Conservation (phyloP, 2,888 invertebrate species). For the Drosophila neotestacea region DNA sequence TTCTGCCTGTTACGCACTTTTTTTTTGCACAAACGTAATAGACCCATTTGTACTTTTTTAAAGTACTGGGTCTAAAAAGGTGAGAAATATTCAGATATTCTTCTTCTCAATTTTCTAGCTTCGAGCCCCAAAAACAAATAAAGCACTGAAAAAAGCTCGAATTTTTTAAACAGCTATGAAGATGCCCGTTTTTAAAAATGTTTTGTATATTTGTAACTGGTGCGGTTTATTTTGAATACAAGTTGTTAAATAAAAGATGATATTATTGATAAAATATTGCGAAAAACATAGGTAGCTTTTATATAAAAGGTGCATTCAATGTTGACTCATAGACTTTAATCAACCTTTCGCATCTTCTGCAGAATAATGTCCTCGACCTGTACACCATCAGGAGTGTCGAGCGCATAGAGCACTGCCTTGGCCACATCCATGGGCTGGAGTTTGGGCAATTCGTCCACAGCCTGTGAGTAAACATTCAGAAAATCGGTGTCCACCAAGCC, state of each 20-base stretch:
- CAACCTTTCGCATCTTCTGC: conserved; percentile 80
- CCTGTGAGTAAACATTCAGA: conserved; percentile 83
- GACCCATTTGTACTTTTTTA: no score
- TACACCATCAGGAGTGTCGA: conserved; percentile 88
- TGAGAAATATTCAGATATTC: no score
- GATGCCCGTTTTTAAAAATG: no score
- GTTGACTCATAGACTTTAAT: conserved; percentile 19
- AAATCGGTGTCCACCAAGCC: conserved; percentile 88
- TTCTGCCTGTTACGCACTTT: no score
- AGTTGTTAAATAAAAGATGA: not conserved
- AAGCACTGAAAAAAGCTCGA: no score
- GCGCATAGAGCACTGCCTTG: conserved; percentile 87
- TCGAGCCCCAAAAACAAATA: no score
- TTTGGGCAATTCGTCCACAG: conserved; percentile 84
- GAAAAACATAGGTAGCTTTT: not conserved
- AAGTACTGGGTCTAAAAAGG: no score
- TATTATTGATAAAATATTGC: not conserved
- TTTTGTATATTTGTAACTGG: not conserved
- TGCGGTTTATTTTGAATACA: not conserved
- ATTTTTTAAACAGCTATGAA: no score
- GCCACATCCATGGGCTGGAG: conserved; percentile 88
- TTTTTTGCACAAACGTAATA: no score
- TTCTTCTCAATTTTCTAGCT: no score
- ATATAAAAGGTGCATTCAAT: not conserved
- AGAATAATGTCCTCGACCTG: conserved; percentile 86